Conservation (phyloP, 2,797 vertebrate genomes). For the Characodon lateralis region DNA sequence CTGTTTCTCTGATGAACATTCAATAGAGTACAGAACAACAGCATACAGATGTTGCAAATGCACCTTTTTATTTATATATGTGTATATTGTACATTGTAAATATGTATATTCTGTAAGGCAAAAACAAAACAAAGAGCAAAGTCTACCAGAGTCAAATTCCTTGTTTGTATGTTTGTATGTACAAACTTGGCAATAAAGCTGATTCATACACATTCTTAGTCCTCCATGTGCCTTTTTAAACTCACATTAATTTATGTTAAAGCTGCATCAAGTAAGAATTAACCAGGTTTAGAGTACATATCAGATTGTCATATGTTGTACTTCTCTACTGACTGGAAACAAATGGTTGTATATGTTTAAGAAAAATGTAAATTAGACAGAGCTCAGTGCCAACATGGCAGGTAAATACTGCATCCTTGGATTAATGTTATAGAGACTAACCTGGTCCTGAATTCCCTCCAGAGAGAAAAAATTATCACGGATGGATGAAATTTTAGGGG, state of each 20-base stretch:
- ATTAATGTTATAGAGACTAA: conserved; percentile 56
- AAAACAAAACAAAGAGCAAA: too few species aligned
- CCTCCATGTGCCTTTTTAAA: conserved; percentile 52
- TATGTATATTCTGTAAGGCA: too few species aligned
- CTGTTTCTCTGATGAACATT: too few species aligned
- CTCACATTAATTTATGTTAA: conserved; percentile 51
- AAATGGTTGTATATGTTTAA: conserved; percentile 30
- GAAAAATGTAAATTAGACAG: conserved; percentile 21
- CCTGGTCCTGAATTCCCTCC: conserved; percentile 57
- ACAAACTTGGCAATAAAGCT: too few species aligned
- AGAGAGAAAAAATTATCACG: conserved; percentile 57
- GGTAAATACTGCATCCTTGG: neutral
- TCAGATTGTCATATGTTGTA: conserved; percentile 12
- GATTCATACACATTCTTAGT: conserved; percentile 60
- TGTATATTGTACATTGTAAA: too few species aligned
- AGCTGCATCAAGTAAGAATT: conserved; percentile 25
- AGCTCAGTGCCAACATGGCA: conserved; percentile 1
- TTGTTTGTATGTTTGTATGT: too few species aligned
- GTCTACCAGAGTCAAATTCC: too few species aligned
- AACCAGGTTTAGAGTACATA: neutral
- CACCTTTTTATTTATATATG: too few species aligned
- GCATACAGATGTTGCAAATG: too few species aligned
- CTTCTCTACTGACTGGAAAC: conserved; percentile 21
- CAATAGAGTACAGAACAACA: too few species aligned
- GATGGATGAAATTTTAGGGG: conserved; percentile 72